Evolutionary conservation across 2,888 invertebrate species (phyloP).

Genomic region (Hypomecis atomaria): DNA sequence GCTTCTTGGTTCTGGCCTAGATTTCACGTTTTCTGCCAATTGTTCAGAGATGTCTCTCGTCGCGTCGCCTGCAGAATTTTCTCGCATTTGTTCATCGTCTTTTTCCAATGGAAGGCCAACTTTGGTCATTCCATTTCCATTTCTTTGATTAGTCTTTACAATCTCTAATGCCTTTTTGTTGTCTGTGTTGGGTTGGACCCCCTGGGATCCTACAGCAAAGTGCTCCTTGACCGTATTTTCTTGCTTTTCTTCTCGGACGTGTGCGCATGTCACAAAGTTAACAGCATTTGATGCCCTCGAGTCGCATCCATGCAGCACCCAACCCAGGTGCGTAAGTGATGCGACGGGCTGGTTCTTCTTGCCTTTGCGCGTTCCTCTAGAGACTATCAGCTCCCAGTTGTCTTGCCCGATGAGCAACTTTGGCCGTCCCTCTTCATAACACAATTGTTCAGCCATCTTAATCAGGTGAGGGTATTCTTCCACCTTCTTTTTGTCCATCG

Average conservation of each 20-base stretch:
- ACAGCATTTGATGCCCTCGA: not conserved
- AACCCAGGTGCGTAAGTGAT: slow-evolving; percentile 14
- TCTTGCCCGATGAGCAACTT: slow-evolving; percentile 17
- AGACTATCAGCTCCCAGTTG: slow-evolving; percentile 19
- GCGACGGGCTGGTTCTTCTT: slow-evolving; percentile 13
- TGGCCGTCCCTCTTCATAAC: slow-evolving; percentile 12
- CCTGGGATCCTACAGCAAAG: slow-evolving; percentile 12
- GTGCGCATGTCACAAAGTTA: not conserved
- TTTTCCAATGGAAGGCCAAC: slow-evolving; percentile 30
- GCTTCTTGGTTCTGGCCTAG: too few relatives aligned
- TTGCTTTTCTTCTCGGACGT: not conserved
- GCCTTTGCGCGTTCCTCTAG: not conserved
- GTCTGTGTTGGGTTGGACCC: slow-evolving; percentile 2
- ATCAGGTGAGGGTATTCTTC: not conserved
- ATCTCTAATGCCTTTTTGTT: slow-evolving; percentile 24
- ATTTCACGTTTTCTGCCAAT: too few relatives aligned
- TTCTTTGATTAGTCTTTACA: slow-evolving; percentile 7
- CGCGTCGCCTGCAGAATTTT: slow-evolving; percentile 5
- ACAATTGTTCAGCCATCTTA: not conserved
- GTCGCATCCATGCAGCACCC: slow-evolving; percentile 16
- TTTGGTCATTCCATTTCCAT: slow-evolving; percentile 24
- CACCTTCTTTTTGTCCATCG: not conserved
- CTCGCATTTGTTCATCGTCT: slow-evolving; percentile 19
- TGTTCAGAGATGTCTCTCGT: too few relatives aligned
- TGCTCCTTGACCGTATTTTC: slow-evolving; percentile 6